Conservation (phyloP, 2,888 invertebrate genomes). For the Lasioglossum figueresi region DNA sequence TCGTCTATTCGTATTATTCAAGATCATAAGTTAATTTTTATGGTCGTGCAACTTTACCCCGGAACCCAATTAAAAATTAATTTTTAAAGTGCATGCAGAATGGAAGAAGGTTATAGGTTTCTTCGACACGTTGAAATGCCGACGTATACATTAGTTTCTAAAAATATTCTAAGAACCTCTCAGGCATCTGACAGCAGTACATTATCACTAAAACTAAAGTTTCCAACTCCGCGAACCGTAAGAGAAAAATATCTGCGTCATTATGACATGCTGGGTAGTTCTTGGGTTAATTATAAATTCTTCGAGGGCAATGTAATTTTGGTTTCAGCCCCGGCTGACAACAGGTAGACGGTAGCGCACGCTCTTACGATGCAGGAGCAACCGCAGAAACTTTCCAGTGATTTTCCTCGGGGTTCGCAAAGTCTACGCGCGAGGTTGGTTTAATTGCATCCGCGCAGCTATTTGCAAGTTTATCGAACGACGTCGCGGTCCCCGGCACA, state of each 20-base stretch:
- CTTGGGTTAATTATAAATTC: neutral
- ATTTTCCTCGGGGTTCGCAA: neutral
- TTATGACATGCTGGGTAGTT: neutral
- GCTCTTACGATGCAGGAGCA: neutral
- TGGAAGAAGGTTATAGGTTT: too few relatives aligned
- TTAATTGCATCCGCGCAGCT: conserved; percentile 14
- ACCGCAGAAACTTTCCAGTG: neutral
- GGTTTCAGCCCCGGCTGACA: neutral
- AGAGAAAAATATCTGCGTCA: neutral
- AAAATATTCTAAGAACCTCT: too few relatives aligned
- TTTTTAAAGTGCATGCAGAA: too few relatives aligned
- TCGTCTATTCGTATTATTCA: too few relatives aligned
- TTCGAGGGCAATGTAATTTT: neutral
- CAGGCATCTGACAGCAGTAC: too few relatives aligned
- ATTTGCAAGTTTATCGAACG: conserved; percentile 30
- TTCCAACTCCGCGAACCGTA: too few relatives aligned
- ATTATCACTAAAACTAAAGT: too few relatives aligned
- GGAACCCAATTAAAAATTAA: too few relatives aligned
- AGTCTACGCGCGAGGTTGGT: neutral
- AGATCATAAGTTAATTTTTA: too few relatives aligned
- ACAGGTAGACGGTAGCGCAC: neutral
- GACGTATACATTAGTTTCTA: too few relatives aligned
- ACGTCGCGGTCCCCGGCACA: neutral
- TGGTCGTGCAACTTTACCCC: too few relatives aligned
- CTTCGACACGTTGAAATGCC: too few relatives aligned